Conservation (phyloP, 2,113 vertebrate species). For the Ceyx melanurus region DNA sequence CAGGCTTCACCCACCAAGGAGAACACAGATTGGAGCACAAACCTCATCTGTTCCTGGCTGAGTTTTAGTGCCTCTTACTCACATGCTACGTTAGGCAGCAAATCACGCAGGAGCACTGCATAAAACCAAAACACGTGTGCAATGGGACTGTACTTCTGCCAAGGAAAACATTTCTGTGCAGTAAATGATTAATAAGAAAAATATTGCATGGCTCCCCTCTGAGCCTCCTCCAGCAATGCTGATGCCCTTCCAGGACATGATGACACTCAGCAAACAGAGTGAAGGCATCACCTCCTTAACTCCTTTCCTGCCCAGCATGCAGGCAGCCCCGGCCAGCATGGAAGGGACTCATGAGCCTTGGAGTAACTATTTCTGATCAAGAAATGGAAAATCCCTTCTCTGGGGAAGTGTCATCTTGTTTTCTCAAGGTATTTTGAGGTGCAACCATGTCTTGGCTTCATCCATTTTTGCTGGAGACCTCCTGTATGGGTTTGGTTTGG, state of each 20-base stretch:
- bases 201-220: neutral
- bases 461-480: neutral
- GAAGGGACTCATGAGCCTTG: neutral
- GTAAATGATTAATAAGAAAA: conserved; percentile 4
- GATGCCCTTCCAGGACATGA: neutral
- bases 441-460: neutral
- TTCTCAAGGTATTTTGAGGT: neutral
- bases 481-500: neutral
- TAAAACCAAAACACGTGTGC: neutral
- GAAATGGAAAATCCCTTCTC: neutral
- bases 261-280: rapidly evolving
- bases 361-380: neutral
- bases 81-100: neutral
- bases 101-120: neutral
- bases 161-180: neutral
- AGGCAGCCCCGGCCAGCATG: neutral
- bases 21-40: neutral
- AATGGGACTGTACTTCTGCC: neutral
- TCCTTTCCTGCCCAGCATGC: neutral
- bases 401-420: neutral
- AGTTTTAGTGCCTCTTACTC: conserved; percentile 11
- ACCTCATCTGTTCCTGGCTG: neutral
- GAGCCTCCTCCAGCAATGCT: neutral
- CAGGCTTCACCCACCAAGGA: neutral
- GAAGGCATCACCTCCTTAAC: neutral